Evolutionary conservation across 2,797 vertebrate species (phyloP), one percentile per base, ranked within the genome.

Genomic region (Lepilemur septentrionalis): DNA sequence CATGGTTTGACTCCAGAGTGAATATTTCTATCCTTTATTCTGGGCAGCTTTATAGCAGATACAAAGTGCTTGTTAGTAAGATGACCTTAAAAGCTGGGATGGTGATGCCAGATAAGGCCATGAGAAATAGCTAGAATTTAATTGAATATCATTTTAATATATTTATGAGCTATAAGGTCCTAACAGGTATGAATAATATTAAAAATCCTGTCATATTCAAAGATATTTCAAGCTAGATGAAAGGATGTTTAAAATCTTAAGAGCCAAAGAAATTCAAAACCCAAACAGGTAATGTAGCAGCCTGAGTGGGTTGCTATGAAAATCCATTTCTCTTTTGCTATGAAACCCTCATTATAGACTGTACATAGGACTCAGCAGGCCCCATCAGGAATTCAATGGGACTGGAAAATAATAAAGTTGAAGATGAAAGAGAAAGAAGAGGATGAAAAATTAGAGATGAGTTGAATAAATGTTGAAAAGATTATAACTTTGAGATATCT

Each of bases 141-240:
- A 85, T 61, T 95, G 70, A 95, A 84, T 86, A 88, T 81, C 8
- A 75, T 95, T 95, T 94, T 61, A 94, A 93, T 84, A 63, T 92
- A 95, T 81, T 96, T 95, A 93, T 92, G 76, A 79, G 20, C 72
- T 93, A 63, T 41, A 87, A 78, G 76, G 35, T 96, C 61, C 12
- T 85, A 78, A 88, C 69, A 57, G 88, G 78, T 80, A 88, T 46
- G 32, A 87, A 81, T n/a, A 38, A 46, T 69, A 61, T 81, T 61
- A 90, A 90, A 93, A 93, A 85, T 83, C 81, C 32, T 67, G n/a
- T 93, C 88, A 90, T 85, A 85, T 73, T 89, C 61, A 93, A 52
- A 92, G 48, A 88, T 82, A 95, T 61, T 93, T 81, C 95, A 65
- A 85, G 25, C 25, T 57, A 90, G 84, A 72, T 67, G 41, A 76